phyloP scores from a whole-genome alignment of 1,140 invertebrate species.

The Drosophila rhopaloa region DNA sequence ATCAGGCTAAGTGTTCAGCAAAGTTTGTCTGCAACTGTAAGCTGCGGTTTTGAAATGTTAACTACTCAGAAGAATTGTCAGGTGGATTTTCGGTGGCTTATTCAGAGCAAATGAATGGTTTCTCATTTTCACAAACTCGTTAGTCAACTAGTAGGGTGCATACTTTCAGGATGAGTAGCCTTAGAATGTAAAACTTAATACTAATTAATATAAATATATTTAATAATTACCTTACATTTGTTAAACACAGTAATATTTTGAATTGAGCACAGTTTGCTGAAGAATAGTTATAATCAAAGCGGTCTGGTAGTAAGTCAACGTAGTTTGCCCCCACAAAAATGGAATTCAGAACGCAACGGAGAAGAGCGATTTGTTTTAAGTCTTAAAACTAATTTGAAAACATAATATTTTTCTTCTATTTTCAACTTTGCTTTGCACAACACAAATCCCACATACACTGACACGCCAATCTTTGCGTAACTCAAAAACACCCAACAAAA shows the following conservation, averaged over 20 bases:
- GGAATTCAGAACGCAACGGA: conserved; percentile 1
- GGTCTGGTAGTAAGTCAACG: conserved; percentile 47
- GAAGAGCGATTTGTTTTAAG: conserved; percentile 25
- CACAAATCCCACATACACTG: conserved; percentile 25
- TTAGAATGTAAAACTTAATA: neutral
- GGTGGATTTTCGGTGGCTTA: neutral
- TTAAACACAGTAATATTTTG: conserved; percentile 1
- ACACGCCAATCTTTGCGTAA: conserved; percentile 16
- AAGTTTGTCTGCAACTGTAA: conserved; percentile 35
- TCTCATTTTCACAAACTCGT: neutral
- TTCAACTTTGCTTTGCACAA: conserved; percentile 74
- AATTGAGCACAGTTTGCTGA: conserved; percentile 4
- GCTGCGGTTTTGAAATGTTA: conserved; percentile 59
- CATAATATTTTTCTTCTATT: conserved; percentile 74
- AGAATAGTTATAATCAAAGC: conserved; percentile 26
- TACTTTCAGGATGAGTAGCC: conserved; percentile 52
- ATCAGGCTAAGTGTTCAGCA: conserved; percentile 16
- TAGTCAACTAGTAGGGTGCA: conserved; percentile 28
- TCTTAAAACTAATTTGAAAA: conserved; percentile 65
- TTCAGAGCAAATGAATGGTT: neutral
- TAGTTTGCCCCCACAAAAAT: neutral
- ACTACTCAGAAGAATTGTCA: conserved; percentile 16
- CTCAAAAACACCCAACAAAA: conserved; percentile 13
- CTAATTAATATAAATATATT: neutral
- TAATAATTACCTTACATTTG: neutral